Conservation (phyloP, 2,888 invertebrate genomes). For the Perithous albicinctus region DNA sequence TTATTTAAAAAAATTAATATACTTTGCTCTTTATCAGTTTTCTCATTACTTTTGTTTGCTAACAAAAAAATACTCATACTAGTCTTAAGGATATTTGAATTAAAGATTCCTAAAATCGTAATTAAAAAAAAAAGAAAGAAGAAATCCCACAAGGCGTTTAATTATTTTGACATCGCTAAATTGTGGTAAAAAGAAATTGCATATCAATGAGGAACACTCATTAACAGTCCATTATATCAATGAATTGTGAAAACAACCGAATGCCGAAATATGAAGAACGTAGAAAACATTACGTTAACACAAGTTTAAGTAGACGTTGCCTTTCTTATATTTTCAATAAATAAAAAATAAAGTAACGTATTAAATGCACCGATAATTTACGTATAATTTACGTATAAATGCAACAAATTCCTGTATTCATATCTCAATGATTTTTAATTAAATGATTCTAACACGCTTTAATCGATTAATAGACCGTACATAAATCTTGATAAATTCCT, state of each 20-base stretch:
- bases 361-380: conserved; percentile 8
- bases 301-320: conserved; percentile 64
- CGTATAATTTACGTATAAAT: too few species aligned
- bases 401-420: conserved; percentile 12
- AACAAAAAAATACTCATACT: too few species aligned
- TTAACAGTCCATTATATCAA: background rate
- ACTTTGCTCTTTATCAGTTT: too few species aligned
- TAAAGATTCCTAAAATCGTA: too few species aligned
- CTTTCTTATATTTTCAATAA: conserved; percentile 19
- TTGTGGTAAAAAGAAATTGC: conserved; percentile 27
- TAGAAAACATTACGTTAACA: conserved; percentile 50
- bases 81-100: too few species aligned
- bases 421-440: conserved; percentile 12
- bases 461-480: background rate
- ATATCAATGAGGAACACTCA: conserved; percentile 34
- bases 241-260: conserved; percentile 42
- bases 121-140: too few species aligned
- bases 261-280: conserved; percentile 64
- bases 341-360: conserved; percentile 37
- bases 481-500: background rate
- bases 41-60: too few species aligned
- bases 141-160: conserved; percentile 37
- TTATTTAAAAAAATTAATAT: too few species aligned
- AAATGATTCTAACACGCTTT: conserved; percentile 40
- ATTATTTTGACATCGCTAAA: conserved; percentile 27